phyloP scores from a whole-genome alignment of 2,113 vertebrate species.

The Gopherus evgoodei region DNA sequence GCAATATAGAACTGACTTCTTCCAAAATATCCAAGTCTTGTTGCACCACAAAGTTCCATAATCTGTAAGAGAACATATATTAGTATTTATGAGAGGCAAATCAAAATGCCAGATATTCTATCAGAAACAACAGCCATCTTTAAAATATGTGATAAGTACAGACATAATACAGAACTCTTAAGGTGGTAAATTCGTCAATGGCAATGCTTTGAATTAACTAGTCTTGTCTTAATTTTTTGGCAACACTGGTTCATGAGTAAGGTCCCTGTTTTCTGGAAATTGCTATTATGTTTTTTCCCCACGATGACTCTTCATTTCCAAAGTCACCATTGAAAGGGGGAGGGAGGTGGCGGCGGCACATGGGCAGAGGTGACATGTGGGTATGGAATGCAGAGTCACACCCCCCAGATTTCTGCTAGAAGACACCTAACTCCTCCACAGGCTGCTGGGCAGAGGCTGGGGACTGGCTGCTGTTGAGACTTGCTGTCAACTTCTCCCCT shows the following conservation, averaged over 20 bases:
- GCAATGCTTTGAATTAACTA: not conserved
- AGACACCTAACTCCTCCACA: not conserved
- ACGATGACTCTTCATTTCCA: not conserved
- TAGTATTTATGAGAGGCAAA: not conserved
- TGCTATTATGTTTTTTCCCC: not conserved
- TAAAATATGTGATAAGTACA: not conserved
- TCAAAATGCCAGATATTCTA: not conserved
- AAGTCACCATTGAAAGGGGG: not conserved
- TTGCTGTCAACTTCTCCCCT: not conserved
- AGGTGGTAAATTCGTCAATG: not conserved
- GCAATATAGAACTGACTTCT: constrained; percentile 99
- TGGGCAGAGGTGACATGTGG: too few relatives aligned
- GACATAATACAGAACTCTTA: not conserved
- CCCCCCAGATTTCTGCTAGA: not conserved
- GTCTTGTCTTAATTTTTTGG: not conserved
- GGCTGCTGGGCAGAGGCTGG: not conserved
- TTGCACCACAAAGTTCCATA: constrained; percentile 96
- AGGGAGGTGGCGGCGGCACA: too few relatives aligned
- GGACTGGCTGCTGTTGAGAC: not conserved
- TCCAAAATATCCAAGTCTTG: constrained; percentile 96
- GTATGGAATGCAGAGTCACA: not conserved
- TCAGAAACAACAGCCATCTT: not conserved
- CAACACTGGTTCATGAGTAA: not conserved
- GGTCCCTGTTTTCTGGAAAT: not conserved
- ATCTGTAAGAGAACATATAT: constrained; percentile 82